Evolutionary conservation across 2,888 invertebrate species (phyloP).

Genomic region (Ormyrus labotus): DNA sequence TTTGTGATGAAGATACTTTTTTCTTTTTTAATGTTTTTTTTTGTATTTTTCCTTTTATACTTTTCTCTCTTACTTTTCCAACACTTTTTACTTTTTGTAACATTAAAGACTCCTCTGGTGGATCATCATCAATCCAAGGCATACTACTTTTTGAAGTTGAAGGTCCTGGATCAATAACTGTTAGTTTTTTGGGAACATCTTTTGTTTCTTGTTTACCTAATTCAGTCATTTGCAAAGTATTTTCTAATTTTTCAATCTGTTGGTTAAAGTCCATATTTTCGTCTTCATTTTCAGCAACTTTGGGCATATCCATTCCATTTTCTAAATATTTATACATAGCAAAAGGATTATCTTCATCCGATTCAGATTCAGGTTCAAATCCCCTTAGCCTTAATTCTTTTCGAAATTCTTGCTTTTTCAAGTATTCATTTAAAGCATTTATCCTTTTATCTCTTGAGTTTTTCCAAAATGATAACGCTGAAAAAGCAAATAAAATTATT

Average conservation of each 20-base stretch:
- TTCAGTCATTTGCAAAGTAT: constrained; percentile 48
- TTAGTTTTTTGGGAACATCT: constrained; percentile 41
- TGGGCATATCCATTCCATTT: constrained; percentile 48
- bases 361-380: constrained; percentile 67
- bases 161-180: constrained; percentile 62
- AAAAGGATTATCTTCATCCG: constrained; percentile 69
- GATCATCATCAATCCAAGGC: constrained; percentile 56
- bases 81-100: constrained; percentile 47
- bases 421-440: constrained; percentile 65
- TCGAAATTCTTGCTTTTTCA: constrained; percentile 68
- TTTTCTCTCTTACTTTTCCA: constrained; percentile 50
- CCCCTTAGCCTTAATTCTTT: constrained; percentile 67
- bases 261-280: constrained; percentile 23
- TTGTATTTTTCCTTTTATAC: constrained; percentile 45
- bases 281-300: constrained; percentile 52
- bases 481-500: constrained; percentile 32
- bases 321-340: constrained; percentile 64
- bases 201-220: constrained; percentile 26
- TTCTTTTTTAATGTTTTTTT: constrained; percentile 48
- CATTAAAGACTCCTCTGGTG: constrained; percentile 64
- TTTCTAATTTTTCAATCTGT: constrained; percentile 49
- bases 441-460: constrained; percentile 64
- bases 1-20: constrained; percentile 42
- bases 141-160: constrained; percentile 63
- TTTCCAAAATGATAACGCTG: constrained; percentile 68